Percentiles rank a stretch among this genome's conserved stretches.
These are phyloP conservation scores for Cochlearius cochlearius DNA, from an alignment of 2,113 vertebrate species.

Conservation along the genomic window DNA sequence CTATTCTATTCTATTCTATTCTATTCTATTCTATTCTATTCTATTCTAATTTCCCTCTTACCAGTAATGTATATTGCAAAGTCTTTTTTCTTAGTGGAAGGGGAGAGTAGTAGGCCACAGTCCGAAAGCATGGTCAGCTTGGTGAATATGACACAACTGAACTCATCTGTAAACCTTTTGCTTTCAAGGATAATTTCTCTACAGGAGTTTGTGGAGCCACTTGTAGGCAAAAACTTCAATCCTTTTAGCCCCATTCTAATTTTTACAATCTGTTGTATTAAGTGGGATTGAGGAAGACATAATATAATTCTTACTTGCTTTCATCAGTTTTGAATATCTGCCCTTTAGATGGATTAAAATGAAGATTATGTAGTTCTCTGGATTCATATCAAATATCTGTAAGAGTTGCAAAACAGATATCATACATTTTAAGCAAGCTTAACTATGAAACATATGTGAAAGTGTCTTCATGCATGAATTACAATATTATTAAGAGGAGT, in stretches of 20 bases:
- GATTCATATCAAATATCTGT: not conserved
- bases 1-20: too few species aligned
- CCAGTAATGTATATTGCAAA: not conserved
- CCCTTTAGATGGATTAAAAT: not conserved
- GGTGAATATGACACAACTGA: not conserved
- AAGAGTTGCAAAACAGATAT: not conserved
- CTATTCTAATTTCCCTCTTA: not conserved
- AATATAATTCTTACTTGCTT: not conserved
- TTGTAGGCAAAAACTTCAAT: not conserved
- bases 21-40: not conserved
- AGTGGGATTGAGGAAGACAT: not conserved
- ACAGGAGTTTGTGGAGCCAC: not conserved
- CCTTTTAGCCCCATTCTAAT: not conserved
- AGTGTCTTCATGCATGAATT: conserved; percentile 27
- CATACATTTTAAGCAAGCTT: not conserved
- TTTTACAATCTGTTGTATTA: not conserved
- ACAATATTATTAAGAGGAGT: conserved; percentile 3
- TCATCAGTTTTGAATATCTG: not conserved
- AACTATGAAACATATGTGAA: not conserved
- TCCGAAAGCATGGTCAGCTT: not conserved
- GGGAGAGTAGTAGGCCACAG: not conserved
- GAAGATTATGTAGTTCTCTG: not conserved
- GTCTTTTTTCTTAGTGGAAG: not conserved
- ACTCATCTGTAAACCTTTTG: not conserved
- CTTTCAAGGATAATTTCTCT: not conserved